Conservation (phyloP, 2,113 vertebrate species). For the Uria aalge region DNA sequence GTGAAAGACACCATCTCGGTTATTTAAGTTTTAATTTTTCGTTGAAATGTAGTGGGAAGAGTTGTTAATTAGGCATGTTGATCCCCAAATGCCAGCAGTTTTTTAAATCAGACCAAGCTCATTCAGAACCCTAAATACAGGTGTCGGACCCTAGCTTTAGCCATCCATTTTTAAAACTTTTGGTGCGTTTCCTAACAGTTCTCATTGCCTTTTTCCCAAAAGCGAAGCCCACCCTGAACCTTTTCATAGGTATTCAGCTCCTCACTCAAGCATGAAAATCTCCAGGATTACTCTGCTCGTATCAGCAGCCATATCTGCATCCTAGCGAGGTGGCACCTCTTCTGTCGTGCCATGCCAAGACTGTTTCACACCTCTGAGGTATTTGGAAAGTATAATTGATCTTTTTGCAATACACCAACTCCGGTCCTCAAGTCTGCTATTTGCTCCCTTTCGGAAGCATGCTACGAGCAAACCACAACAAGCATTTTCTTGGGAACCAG, state of each 20-base stretch:
- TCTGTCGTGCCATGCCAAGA: not conserved
- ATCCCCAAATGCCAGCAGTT: not conserved
- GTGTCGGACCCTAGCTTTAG: not conserved
- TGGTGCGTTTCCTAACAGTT: not conserved
- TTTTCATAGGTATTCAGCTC: not conserved
- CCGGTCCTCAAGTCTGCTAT: slow-evolving; percentile 8
- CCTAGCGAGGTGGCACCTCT: not conserved
- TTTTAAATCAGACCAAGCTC: not conserved
- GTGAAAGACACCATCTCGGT: not conserved
- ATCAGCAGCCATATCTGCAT: not conserved
- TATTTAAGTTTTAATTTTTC: not conserved
- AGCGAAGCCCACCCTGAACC: not conserved
- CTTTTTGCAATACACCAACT: slow-evolving; percentile 48
- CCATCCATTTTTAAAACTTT: not conserved
- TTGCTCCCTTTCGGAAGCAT: slow-evolving; percentile 45
- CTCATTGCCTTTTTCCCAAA: not conserved
- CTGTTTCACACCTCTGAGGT: not conserved
- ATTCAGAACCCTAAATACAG: not conserved
- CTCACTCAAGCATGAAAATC: not conserved
- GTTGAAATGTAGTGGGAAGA: not conserved
- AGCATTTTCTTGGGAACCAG: slow-evolving; percentile 21
- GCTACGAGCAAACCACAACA: slow-evolving; percentile 24
- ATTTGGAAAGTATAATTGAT: slow-evolving; percentile 4
- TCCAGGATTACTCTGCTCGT: not conserved
- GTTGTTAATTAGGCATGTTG: not conserved